Evolutionary conservation across 2,113 vertebrate genomes (phyloP).

Genomic region (Noctilio leporinus): DNA sequence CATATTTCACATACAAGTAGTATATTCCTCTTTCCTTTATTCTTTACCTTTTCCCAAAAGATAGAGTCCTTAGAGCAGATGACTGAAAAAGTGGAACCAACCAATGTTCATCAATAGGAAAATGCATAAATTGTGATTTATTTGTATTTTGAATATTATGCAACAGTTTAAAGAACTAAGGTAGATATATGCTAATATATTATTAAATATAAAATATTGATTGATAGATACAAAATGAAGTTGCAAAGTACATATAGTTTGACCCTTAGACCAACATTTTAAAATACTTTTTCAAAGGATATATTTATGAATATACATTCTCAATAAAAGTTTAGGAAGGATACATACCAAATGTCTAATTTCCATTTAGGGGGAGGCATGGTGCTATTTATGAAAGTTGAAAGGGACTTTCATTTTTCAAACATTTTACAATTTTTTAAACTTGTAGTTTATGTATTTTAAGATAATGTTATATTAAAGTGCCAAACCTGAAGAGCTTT

Average conservation of each 20-base stretch:
- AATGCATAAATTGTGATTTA: neutral
- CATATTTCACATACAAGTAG: neutral
- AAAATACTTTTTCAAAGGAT: neutral
- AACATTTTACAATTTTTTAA: neutral
- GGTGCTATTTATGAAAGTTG: neutral
- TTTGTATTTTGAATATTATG: neutral
- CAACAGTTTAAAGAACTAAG: neutral
- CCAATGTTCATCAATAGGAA: neutral
- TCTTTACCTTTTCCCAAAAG: neutral
- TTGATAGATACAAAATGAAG: neutral
- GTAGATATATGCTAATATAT: neutral
- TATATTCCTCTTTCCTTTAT: neutral
- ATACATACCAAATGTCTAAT: neutral
- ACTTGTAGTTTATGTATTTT: neutral
- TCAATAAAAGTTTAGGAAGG: neutral
- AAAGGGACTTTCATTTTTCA: neutral
- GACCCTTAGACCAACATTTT: neutral
- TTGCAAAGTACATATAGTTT: neutral
- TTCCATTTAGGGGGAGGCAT: neutral
- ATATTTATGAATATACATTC: neutral
- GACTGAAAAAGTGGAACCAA: neutral
- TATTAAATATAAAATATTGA: neutral
- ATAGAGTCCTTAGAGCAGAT: neutral
- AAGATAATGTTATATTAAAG: neutral
- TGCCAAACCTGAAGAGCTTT: neutral